These are phyloP conservation scores for Ceratina japonica DNA, from an alignment of 1,140 invertebrate genomes.

Conservation along the genomic window DNA sequence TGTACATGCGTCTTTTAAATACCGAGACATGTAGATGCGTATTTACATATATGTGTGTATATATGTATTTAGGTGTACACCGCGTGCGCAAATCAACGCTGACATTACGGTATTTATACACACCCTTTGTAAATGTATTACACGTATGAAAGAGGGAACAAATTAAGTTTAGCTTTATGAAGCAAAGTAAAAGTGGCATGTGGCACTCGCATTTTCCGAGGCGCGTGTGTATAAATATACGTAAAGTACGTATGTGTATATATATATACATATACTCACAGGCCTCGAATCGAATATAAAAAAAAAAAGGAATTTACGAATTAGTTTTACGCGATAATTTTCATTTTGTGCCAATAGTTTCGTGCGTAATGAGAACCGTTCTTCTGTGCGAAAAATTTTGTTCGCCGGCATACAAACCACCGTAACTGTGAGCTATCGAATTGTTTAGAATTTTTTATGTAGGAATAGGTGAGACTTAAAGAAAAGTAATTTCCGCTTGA, in stretches of 20 bases:
- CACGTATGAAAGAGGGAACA: constrained; percentile 31
- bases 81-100: constrained; percentile 45
- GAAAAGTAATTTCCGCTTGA: background rate
- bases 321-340: constrained; percentile 24
- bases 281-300: constrained; percentile 45
- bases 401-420: constrained; percentile 4
- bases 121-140: constrained; percentile 24
- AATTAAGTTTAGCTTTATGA: constrained; percentile 13
- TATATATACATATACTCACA: constrained; percentile 22
- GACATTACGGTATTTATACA: constrained; percentile 36
- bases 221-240: constrained; percentile 27
- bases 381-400: background rate
- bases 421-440: background rate
- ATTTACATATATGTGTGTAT: constrained; percentile 63
- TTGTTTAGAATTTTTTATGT: constrained; percentile 23
- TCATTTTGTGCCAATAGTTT: constrained; percentile 34
- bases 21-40: constrained; percentile 55
- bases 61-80: constrained; percentile 62
- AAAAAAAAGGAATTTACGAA: constrained; percentile 16
- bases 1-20: constrained; percentile 52
- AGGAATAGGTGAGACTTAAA: background rate
- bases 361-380: background rate
- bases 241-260: constrained; percentile 18
- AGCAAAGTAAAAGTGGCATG: constrained; percentile 12
- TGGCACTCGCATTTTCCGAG: constrained; percentile 23